phyloP scores from a whole-genome alignment of 2,888 invertebrate species.

The Pristionchus fissidentatus region DNA sequence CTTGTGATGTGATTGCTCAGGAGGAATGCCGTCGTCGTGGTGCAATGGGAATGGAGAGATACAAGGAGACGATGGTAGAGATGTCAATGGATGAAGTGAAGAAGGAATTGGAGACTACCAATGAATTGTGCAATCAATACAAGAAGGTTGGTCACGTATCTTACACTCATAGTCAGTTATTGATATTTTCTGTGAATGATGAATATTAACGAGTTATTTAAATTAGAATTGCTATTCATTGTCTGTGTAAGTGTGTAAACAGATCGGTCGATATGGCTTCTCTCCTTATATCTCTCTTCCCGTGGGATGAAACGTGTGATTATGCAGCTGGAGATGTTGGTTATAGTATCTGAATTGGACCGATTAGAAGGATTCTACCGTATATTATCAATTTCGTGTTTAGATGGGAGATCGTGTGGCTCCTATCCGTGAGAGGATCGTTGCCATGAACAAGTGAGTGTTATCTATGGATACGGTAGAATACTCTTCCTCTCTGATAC shows the following conservation, averaged over 20 bases:
- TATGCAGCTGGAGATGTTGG: not conserved
- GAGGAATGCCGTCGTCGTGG: conserved; percentile 30
- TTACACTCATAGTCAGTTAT: not conserved
- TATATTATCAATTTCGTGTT: not conserved
- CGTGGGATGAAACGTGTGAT: not conserved
- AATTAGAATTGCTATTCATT: not conserved
- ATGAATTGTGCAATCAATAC: not conserved
- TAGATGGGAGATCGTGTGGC: conserved; percentile 26
- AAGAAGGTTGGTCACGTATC: no score
- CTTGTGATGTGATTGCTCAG: not conserved
- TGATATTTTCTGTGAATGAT: no score
- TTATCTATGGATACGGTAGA: not conserved
- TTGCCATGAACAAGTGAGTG: conserved; percentile 16
- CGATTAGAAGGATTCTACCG: not conserved
- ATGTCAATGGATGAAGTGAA: not conserved
- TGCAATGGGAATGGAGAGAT: not conserved
- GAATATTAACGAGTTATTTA: no score
- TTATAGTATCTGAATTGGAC: not conserved
- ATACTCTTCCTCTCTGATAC: not conserved
- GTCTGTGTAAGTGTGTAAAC: not conserved
- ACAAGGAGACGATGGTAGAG: not conserved
- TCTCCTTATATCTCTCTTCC: not conserved
- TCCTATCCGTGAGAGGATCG: not conserved
- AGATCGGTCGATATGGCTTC: not conserved
- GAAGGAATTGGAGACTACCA: conserved; percentile 21